Evolutionary conservation across 2,888 invertebrate genomes (phyloP), one percentile per base, ranked within the genome.

Genomic region (Clostera curtula): DNA sequence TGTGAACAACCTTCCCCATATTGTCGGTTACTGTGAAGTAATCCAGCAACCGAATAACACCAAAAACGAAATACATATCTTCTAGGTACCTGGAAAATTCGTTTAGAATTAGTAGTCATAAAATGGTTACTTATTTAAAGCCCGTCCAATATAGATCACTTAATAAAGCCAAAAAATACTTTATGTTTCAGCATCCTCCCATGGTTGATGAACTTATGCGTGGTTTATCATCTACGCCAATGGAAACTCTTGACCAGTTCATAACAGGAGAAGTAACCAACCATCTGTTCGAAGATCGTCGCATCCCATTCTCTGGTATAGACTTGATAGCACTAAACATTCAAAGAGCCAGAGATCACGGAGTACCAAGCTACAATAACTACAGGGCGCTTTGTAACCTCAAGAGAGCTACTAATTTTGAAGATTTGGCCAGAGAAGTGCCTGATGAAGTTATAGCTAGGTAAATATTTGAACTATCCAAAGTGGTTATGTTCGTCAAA

Each of bases 201-300:
- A 90, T 95, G 86, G 85, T 93, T 11, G 96, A 96, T 67, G 95
- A 96, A 65, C 89, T 96, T 22, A 86, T 91, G 34, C 88, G 96
- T 26, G 96, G 96, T 15, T 75, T 96, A 5, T 86, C 94, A 0
- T 91, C 95, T 0, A 95, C 95, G 0, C 95, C 96, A 1, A 95
- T 96, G 93, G 96, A 96, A 72, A 93, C 93, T 1, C 76, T 96
- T 25, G 96, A 96, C 76, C 95, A 96, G 66, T 96, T 96, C 65
- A 93, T 96, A 47, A 96, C 96, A 0, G 95, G 95, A 0, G 96
- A 96, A 84, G 95, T 96, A 1, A 95, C 96, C 5, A 96, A 97
- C 73, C 97, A 97, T 72, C 80, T 97, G 29, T 97, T 97, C 65
- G 97, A 97, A 69, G 93, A 96, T 58, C 87, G 91, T 8, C 90